Percentiles rank a stretch among this genome's conserved stretches.
phyloP scores from a whole-genome alignment of 2,888 invertebrate genomes.

The Lochmaea crataegi region DNA sequence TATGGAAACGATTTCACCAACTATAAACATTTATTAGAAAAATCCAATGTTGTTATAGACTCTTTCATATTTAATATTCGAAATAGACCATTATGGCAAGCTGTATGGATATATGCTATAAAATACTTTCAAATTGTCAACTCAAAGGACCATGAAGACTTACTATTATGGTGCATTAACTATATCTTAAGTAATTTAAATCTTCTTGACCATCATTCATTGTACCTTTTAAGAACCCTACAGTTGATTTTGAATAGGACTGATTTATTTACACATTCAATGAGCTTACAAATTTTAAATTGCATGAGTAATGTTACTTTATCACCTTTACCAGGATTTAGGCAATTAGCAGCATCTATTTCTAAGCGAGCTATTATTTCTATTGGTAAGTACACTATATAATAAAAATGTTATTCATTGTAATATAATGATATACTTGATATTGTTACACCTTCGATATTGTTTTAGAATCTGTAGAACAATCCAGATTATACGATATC shows the following conservation, averaged over 20 bases:
- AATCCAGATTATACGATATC: slow-evolving; percentile 39
- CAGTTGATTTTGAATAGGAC: slow-evolving; percentile 46
- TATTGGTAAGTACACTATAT: not conserved
- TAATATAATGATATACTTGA: not conserved
- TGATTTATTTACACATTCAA: slow-evolving; percentile 37
- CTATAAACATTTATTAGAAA: slow-evolving; percentile 26
- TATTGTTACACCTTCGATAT: not conserved
- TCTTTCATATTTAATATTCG: slow-evolving; percentile 5
- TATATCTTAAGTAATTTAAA: slow-evolving; percentile 32
- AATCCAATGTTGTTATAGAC: not conserved
- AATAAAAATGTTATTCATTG: too few relatives aligned
- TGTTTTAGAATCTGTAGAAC: slow-evolving; percentile 32
- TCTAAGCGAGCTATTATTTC: slow-evolving; percentile 46
- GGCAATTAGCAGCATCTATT: slow-evolving; percentile 47
- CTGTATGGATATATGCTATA: slow-evolving; percentile 16
- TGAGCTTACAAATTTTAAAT: slow-evolving; percentile 43
- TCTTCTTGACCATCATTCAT: slow-evolving; percentile 38
- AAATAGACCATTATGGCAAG: slow-evolving; percentile 20
- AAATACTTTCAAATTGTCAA: slow-evolving; percentile 36
- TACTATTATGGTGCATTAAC: slow-evolving; percentile 21
- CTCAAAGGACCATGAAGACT: slow-evolving; percentile 23
- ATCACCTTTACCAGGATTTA: slow-evolving; percentile 48
- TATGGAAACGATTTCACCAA: slow-evolving; percentile 22
- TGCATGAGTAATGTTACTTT: slow-evolving; percentile 44
- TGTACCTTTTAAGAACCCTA: slow-evolving; percentile 47